Evolutionary conservation across 64 coral and sea anemone genomes (phyloP), one percentile per base, ranked within the genome.

Genomic region (Montipora efflorescens): DNA sequence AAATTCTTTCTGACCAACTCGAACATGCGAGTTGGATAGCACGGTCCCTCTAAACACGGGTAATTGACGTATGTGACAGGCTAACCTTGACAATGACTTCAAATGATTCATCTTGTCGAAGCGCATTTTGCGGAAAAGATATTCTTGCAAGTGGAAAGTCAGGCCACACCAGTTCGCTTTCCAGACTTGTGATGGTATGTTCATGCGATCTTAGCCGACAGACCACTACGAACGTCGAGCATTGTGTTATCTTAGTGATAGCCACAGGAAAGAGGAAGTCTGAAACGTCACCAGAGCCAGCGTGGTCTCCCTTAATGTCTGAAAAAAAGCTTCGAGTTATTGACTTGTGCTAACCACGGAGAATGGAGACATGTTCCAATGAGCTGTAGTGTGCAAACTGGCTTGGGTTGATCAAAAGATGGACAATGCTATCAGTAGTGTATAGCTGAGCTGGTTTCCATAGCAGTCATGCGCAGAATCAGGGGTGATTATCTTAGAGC

Each of bases 211-310:
- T 77, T 3, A 90, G 93, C 76, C 93, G 93, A 82, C 88, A 90
- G 25, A 94, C 79, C 16, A 90, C 93, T 36, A 68, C 93, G 80
- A 83, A 94, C 2, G 78, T 90, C 5, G 87, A 89, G 53, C 93
- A 94, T 52, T 90, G 20, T 13, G 52, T 48, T 5, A 94, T 83
- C 21, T 94, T 89, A 43, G 68, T n/a, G 53, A 77, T 71, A 48
- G 79, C 93, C 67, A 94, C 79, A 5, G 93, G 93, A 22, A 94
- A 80, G 3, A 19, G 0, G 64, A 76, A 94, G 43, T 94, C 57
- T 14, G 87, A 79, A 21, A 69, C n/a, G 20, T 90, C 44, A n/a
- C 79, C 59, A 47, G 13, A 13, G 59, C n/a, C 67, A 23, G 71
- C 87, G 16, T 50, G 78, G 48, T 76, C 90, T 59, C 73, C 64